These are phyloP conservation scores for Pachyseris speciosa DNA, from an alignment of 64 coral and sea anemone genomes.

Conservation along the genomic window DNA sequence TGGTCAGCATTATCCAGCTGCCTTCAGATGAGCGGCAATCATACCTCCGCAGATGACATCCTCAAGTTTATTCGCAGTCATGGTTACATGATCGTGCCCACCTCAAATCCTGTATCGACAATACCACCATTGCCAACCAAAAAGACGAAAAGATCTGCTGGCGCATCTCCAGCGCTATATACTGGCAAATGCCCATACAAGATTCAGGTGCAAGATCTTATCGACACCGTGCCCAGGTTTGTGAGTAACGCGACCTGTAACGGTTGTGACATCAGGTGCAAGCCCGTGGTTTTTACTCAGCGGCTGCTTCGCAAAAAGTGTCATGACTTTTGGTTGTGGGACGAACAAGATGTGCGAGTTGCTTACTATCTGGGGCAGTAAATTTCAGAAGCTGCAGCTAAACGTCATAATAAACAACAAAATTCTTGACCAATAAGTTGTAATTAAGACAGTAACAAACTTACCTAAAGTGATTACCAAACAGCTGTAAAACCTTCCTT, in stretches of 20 bases:
- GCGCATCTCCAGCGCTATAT: not conserved
- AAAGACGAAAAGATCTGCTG: not conserved
- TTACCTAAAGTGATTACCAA: no score
- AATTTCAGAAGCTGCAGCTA: not conserved
- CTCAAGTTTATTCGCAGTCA: not conserved
- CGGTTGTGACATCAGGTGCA: slow-evolving; percentile 8
- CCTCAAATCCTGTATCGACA: not conserved
- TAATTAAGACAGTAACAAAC: no score
- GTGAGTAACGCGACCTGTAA: not conserved
- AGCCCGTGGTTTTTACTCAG: not conserved
- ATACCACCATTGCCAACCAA: not conserved
- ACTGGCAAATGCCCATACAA: not conserved
- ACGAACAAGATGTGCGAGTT: not conserved
- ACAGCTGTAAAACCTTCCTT: no score
- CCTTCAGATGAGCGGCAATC: not conserved
- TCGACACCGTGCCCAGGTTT: slow-evolving; percentile 1
- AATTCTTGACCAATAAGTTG: not conserved
- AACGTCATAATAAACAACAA: not conserved
- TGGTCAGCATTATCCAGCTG: not conserved
- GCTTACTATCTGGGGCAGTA: not conserved
- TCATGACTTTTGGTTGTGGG: not conserved
- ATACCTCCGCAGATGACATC: not conserved
- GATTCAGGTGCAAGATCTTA: not conserved
- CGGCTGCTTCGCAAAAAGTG: slow-evolving; percentile 2
- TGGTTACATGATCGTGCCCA: slow-evolving; percentile 10